Evolutionary conservation across 2,113 vertebrate species (phyloP).

Genomic region (Pipra filicauda): DNA sequence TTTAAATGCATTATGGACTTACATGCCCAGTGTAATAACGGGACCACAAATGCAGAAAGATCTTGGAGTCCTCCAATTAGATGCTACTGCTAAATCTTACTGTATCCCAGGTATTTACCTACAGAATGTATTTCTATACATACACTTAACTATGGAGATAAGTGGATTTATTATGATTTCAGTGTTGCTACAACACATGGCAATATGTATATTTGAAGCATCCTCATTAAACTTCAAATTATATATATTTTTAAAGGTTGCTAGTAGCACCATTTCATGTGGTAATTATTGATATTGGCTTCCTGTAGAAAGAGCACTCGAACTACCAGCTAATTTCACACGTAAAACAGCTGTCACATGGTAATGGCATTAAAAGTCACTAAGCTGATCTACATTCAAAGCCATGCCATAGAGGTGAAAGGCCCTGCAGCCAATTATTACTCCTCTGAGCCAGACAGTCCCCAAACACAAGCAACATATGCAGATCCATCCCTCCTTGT

Average conservation of each 20-base stretch:
- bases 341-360: conserved; percentile 26
- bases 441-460: conserved; percentile 15
- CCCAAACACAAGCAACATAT: conserved; percentile 51
- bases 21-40: neutral
- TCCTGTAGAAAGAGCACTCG: conserved; percentile 14
- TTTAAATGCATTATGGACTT: neutral
- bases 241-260: neutral
- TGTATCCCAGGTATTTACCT: neutral
- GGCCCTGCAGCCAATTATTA: conserved; percentile 55
- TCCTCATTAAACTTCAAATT: conserved; percentile 7
- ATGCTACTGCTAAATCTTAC: neutral
- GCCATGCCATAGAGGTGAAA: conserved; percentile 47
- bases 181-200: neutral
- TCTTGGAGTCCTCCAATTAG: neutral
- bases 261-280: neutral
- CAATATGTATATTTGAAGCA: neutral
- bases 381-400: conserved; percentile 55
- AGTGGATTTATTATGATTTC: conserved; percentile 1
- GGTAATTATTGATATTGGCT: conserved; percentile 16
- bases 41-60: neutral
- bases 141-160: neutral
- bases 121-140: neutral
- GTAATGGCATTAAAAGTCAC: conserved; percentile 47
- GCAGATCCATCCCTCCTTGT: conserved; percentile 9
- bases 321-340: conserved; percentile 34